Base-by-base conservation (phyloP, 1,140 invertebrate genomes). In the Drosophila kohkoa region DNA sequence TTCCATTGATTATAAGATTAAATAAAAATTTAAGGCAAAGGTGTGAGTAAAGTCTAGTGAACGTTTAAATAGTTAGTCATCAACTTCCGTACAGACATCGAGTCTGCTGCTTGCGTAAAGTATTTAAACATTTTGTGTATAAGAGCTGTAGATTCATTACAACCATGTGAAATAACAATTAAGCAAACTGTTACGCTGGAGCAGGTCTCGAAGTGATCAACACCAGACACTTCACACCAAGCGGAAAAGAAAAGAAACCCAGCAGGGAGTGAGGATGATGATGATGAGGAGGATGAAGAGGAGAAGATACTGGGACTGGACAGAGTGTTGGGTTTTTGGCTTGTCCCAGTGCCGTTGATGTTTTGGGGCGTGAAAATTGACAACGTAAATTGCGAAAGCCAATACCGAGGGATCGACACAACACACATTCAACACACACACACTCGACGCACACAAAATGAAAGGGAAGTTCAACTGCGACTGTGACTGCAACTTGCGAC, bases 341-440 rank as follows among this genome's bases (percentile, higher is more conserved):
- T 41, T 35, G 60, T 49, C 35, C 13, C 35, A n/a, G 35, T 65
- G 57, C 57, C 58, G 73, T 60, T 78, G 79, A 71, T 67, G 68
- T 87, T 86, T 72, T 82, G 77, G 83, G 83, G 83, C 83, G 83
- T 88, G 82, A 74, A 88, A 89, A 88, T 85, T 88, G 83, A 89
- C 83, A 85, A 73, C 81, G 78, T 88, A 88, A 88, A 88, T 88
- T 88, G 83, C 85, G 41, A 87, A 80, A 77, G 63, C 57, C 62
- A 69, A 38, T 15, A 38, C 52, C 15, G 25, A 38, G 43, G 55
- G 63, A 66, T 79, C 77, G 65, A 76, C 67, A 46, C 20, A 25
- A 25, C 20, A 25, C 20, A 25, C 16, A 16, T 1, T 16, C 16
- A 16, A 16, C 16, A 16, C 16, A 16, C 16, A 16, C 15, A 15